phyloP scores from a whole-genome alignment of 1,140 invertebrate genomes.

The fruit fly (Drosophila melanogaster) region Release_6_plus_ISO1_MT NT_033779.5:11758501-11759000 shows the following conservation, averaged over 20 bases:
- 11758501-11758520: slow-evolving; percentile 80
- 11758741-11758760: too few species aligned
- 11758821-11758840: too few species aligned
- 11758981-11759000: slow-evolving; percentile 18
- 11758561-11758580: slow-evolving; percentile 60
- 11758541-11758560: slow-evolving; percentile 76
- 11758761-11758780: too few species aligned
- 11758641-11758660: slow-evolving; percentile 38
- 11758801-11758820: too few species aligned
- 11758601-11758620: slow-evolving; percentile 81
- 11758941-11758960: slow-evolving; percentile 78
- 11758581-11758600: slow-evolving; percentile 56
- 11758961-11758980: slow-evolving; percentile 68
- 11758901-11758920: slow-evolving; percentile 62
- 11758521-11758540: slow-evolving; percentile 74
- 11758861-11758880: slow-evolving; percentile 23
- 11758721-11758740: too few species aligned
- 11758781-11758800: too few species aligned
- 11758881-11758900: slow-evolving; percentile 28
- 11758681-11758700: too few species aligned
- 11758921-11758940: slow-evolving; percentile 81
- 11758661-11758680: not conserved
- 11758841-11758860: not conserved
- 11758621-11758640: slow-evolving; percentile 36
- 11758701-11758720: not conserved